Evolutionary conservation across 2,888 invertebrate species (phyloP).

Genomic region (Cordylochernes scorpioides): DNA sequence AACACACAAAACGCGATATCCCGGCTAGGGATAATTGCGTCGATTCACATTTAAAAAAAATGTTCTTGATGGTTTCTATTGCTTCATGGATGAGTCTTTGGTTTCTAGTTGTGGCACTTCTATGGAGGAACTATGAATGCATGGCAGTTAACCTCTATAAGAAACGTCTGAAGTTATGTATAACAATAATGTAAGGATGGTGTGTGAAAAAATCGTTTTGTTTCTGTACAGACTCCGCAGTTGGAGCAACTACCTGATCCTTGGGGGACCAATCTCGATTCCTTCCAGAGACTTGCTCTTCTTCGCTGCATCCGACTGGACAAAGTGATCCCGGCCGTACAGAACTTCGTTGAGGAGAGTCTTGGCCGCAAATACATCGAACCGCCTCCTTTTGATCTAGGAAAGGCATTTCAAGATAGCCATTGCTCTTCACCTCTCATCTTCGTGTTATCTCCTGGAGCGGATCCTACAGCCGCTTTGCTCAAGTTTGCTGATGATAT

Average conservation of each 20-base stretch:
- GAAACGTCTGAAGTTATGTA: no score
- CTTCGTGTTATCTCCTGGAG: conserved; percentile 25
- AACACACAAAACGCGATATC: no score
- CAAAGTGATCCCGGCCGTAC: conserved; percentile 23
- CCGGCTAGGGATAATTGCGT: no score
- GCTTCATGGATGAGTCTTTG: no score
- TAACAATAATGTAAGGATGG: no score
- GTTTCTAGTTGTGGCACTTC: no score
- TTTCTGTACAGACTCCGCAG: conserved; percentile 8
- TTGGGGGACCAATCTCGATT: conserved; percentile 20
- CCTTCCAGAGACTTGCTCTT: conserved; percentile 23
- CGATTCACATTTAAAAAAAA: no score
- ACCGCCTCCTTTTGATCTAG: conserved; percentile 25
- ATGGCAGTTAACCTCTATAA: no score
- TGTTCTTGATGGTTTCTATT: no score
- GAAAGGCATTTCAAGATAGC: conserved; percentile 23
- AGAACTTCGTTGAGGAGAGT: conserved; percentile 23
- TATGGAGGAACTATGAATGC: no score
- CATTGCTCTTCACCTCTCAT: conserved; percentile 22
- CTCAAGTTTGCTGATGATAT: conserved; percentile 26
- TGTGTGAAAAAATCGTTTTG: conserved; percentile 3
- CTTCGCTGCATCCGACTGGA: conserved; percentile 25
- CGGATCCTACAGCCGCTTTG: conserved; percentile 24
- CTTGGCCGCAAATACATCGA: conserved; percentile 24
- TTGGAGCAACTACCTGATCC: conserved; percentile 19